Evolutionary conservation across 2,797 vertebrate species (phyloP).

Genomic region (Masticophis lateralis): DNA sequence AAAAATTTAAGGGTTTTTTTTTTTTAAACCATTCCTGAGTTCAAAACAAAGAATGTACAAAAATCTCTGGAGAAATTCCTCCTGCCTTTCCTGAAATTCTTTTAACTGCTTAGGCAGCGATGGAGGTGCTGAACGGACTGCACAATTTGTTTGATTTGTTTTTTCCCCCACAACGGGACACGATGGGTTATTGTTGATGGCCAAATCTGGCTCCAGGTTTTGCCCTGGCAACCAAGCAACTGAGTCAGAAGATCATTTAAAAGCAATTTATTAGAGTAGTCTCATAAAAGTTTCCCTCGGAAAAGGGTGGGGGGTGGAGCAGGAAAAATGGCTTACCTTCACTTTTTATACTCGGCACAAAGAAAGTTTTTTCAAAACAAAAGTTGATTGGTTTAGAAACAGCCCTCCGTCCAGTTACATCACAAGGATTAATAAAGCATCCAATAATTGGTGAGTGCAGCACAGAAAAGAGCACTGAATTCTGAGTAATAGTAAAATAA

Average conservation of each 20-base stretch:
- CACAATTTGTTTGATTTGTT: neutral
- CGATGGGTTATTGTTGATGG: neutral
- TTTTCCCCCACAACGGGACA: too few species aligned
- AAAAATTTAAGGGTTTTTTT: conserved; percentile 9
- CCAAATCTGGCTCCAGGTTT: neutral
- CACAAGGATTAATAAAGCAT: too few species aligned
- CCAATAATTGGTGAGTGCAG: too few species aligned
- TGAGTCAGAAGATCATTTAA: neutral
- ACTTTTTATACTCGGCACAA: too few species aligned
- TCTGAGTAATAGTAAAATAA: too few species aligned
- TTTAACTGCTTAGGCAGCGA: neutral
- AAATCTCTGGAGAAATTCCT: neutral
- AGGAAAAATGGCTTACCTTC: too few species aligned
- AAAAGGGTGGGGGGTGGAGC: too few species aligned
- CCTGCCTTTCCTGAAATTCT: neutral
- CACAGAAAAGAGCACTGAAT: too few species aligned
- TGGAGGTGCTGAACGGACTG: neutral
- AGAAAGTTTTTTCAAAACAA: too few species aligned
- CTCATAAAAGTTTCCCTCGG: too few species aligned
- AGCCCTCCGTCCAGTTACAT: too few species aligned
- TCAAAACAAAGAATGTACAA: neutral
- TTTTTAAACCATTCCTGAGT: neutral
- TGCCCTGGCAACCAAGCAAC: neutral
- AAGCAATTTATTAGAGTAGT: neutral
- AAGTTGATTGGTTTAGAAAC: too few species aligned